These are phyloP conservation scores for Julus scandinavius DNA, from an alignment of 2,888 invertebrate genomes.

Conservation along the genomic window DNA sequence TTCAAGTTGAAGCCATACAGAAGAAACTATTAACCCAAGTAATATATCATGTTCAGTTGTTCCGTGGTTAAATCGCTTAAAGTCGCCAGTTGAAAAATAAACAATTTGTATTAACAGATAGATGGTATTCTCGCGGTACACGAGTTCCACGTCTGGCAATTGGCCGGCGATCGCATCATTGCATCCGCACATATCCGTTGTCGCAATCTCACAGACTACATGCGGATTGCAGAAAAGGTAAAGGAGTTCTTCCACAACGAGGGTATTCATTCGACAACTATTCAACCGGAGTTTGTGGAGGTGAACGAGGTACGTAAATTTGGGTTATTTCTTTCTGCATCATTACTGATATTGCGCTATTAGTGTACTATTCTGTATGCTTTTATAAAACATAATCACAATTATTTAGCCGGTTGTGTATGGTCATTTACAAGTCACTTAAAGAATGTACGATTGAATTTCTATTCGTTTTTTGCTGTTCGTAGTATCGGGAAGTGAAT, in stretches of 20 bases:
- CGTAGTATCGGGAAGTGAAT: slow-evolving; percentile 62
- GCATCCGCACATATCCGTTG: slow-evolving; percentile 97
- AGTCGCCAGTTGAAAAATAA: background rate
- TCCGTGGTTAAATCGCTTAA: background rate
- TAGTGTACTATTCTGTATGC: too few relatives aligned
- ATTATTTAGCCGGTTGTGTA: too few relatives aligned
- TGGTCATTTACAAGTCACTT: background rate
- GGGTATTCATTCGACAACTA: slow-evolving; percentile 98
- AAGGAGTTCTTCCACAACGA: slow-evolving; percentile 81
- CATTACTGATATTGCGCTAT: too few relatives aligned
- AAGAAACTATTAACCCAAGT: slow-evolving; percentile 83
- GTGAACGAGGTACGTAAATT: slow-evolving; percentile 65
- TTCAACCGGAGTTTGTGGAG: slow-evolving; percentile 97
- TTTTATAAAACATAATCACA: too few relatives aligned
- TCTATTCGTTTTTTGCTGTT: background rate
- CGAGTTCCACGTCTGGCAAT: slow-evolving; percentile 98
- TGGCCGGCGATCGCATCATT: slow-evolving; percentile 95
- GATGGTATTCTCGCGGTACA: slow-evolving; percentile 96
- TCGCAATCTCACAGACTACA: slow-evolving; percentile 93
- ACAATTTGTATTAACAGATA: slow-evolving; percentile 67
- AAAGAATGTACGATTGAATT: background rate
- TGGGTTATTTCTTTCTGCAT: too few relatives aligned
- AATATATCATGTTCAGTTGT: background rate
- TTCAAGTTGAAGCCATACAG: slow-evolving; percentile 89
- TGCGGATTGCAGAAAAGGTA: slow-evolving; percentile 85